Base-by-base conservation (phyloP, 1,140 invertebrate genomes). In the Drosophila micromelanica region DNA sequence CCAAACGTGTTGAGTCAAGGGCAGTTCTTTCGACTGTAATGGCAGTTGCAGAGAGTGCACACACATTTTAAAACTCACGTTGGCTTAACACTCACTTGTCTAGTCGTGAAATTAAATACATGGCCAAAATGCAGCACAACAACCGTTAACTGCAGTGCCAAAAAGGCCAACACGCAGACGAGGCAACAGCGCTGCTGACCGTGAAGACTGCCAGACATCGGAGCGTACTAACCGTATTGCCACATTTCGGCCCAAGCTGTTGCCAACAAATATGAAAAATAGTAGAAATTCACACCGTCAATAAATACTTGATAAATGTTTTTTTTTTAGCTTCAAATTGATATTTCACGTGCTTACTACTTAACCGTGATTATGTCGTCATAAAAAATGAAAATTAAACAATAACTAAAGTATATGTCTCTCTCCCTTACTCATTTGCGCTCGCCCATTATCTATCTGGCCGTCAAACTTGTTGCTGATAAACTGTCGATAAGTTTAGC, bases 401-500 rank as follows among this genome's bases (percentile, higher is more conserved):
- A 51, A 51, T 27, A n/a, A 51, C 46, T 52, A 40, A 51, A 63
- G 62, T 40, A 77, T 38, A 11, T 37, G 13, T 55, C 35, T 20
- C 17, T 54, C 35, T 23, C 3, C 11, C 11, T n/a, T 5, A 17
- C 51, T 38, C 5, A n/a, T 5, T 54, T 32, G 1, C 13, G 4
- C 51, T 23, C 8, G 38, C 5, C 12, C 48, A 17, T 12, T 51
- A 35, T 70, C 42, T 75, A 37, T 2, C 49, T 46, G 37, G 5
- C 51, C 40, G 51, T 86, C 78, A 68, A 76, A 80, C 52, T 75
- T 80, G 78, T 81, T 67, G 73, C 69, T 87, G 81, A 86, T 87
- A 86, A 86, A 70, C 72, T 40, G 40, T 69, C 74, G 81, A 86
- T 87, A 86, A 87, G 81, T 81, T 70, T 72, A 43, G 75, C 75